Percentiles rank a stretch among this genome's conserved stretches.
These are phyloP conservation scores for Sorex fumeus DNA, from an alignment of 2,113 vertebrate species.

Conservation along the genomic window DNA sequence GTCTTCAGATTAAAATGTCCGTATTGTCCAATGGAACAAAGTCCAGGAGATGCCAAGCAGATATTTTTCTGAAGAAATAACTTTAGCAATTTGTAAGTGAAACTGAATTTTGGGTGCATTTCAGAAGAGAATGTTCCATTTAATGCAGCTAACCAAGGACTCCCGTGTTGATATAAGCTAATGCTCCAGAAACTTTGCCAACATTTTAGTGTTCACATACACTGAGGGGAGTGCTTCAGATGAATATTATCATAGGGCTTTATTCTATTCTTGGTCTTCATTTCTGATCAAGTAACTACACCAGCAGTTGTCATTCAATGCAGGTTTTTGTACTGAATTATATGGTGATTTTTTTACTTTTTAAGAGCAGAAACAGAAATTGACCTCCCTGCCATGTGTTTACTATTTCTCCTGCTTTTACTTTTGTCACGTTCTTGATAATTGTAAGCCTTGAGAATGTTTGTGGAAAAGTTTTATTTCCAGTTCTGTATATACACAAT, in stretches of 20 bases:
- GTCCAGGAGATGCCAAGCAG: conserved; percentile 93
- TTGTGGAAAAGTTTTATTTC: conserved; percentile 88
- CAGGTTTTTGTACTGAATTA: conserved; percentile 93
- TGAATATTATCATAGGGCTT: conserved; percentile 89
- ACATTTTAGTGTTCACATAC: conserved; percentile 84
- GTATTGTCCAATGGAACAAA: conserved; percentile 94
- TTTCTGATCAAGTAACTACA: conserved; percentile 91
- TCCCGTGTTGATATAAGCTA: conserved; percentile 86
- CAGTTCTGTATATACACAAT: conserved; percentile 87
- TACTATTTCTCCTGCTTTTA: conserved; percentile 87
- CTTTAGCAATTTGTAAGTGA: conserved; percentile 87
- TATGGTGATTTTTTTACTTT: conserved; percentile 90
- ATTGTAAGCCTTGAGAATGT: conserved; percentile 88
- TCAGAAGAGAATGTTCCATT: conserved; percentile 86
- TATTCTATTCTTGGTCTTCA: conserved; percentile 90
- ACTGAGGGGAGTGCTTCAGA: conserved; percentile 86
- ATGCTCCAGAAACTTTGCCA: conserved; percentile 88
- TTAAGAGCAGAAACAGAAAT: conserved; percentile 88
- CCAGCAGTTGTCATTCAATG: conserved; percentile 92
- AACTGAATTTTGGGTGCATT: conserved; percentile 86
- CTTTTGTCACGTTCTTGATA: conserved; percentile 84
- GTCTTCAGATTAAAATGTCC: conserved; percentile 93
- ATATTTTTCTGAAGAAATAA: conserved; percentile 93
- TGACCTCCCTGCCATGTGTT: conserved; percentile 82
- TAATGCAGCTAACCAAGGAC: conserved; percentile 88